A percentile compares a stretch with the other conserved stretches of the same genome.
These are phyloP conservation scores for Drosophila athabasca DNA, from an alignment of 1,140 invertebrate genomes.

Conservation along the genomic window DNA sequence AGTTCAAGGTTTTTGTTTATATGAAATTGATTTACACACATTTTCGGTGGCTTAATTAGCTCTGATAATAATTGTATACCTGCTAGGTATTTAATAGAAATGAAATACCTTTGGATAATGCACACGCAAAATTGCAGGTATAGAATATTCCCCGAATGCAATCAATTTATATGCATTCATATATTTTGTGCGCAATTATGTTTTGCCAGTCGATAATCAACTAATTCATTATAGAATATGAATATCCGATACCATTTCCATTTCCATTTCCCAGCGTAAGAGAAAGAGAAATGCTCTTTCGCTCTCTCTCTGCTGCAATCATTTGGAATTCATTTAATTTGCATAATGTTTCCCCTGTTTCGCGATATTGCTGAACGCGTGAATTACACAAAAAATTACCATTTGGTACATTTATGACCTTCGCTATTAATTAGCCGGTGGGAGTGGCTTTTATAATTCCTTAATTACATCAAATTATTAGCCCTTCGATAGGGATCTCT, in stretches of 20 bases:
- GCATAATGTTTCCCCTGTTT: slow-evolving; percentile 16
- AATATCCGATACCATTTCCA: neutral
- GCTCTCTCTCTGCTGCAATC: slow-evolving; percentile 12
- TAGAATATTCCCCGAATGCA: too few relatives aligned
- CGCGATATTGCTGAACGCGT: slow-evolving; percentile 21
- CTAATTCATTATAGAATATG: slow-evolving; percentile 26
- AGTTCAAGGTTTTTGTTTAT: too few relatives aligned
- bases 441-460: slow-evolving; percentile 14
- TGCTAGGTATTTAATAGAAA: too few relatives aligned
- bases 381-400: slow-evolving; percentile 31
- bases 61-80: too few relatives aligned
- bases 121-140: neutral
- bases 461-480: slow-evolving; percentile 36
- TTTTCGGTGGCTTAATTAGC: too few relatives aligned
- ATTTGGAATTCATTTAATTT: slow-evolving; percentile 26
- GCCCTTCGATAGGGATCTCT: slow-evolving; percentile 6
- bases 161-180: neutral
- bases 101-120: too few relatives aligned
- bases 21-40: too few relatives aligned
- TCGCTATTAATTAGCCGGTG: neutral
- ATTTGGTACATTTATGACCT: neutral
- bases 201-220: slow-evolving; percentile 5
- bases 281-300: too few relatives aligned
- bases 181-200: slow-evolving; percentile 11
- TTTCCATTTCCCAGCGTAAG: neutral